Evolutionary conservation across 2,113 vertebrate genomes (phyloP).

Genomic region (Peucedramus taeniatus): DNA sequence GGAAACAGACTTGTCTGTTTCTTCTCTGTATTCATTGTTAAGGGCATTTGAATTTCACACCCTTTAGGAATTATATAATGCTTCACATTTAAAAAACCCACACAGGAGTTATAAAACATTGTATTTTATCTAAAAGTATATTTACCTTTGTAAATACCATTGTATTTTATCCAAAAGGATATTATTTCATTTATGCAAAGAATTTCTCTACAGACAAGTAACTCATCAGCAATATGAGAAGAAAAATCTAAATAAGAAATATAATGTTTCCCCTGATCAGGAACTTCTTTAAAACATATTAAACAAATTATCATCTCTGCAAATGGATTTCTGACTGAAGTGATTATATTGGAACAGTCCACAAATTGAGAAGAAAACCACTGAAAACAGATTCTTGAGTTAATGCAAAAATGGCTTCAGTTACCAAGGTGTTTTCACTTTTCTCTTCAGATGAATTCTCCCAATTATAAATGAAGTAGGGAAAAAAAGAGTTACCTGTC

Average conservation of each 20-base stretch:
- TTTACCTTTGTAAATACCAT: not conserved
- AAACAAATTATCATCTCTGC: not conserved
- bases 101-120: not conserved
- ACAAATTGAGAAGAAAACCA: not conserved
- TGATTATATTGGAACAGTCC: not conserved
- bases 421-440: not conserved
- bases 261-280: not conserved
- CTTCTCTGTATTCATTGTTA: not conserved
- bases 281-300: not conserved
- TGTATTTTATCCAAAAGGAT: not conserved
- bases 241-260: not conserved
- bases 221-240: not conserved
- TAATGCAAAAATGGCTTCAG: not conserved
- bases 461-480: not conserved
- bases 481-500: slow-evolving; percentile 45
- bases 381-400: not conserved
- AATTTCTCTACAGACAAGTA: not conserved
- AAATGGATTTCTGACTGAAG: not conserved
- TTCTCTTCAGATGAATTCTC: not conserved
- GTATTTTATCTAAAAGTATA: not conserved
- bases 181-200: not conserved
- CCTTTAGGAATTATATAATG: not conserved
- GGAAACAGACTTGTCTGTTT: not conserved
- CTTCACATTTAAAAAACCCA: not conserved
- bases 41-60: not conserved